These are phyloP conservation scores for Podarcis siculus DNA, from an alignment of 2,797 vertebrate genomes.

Conservation along the genomic window DNA sequence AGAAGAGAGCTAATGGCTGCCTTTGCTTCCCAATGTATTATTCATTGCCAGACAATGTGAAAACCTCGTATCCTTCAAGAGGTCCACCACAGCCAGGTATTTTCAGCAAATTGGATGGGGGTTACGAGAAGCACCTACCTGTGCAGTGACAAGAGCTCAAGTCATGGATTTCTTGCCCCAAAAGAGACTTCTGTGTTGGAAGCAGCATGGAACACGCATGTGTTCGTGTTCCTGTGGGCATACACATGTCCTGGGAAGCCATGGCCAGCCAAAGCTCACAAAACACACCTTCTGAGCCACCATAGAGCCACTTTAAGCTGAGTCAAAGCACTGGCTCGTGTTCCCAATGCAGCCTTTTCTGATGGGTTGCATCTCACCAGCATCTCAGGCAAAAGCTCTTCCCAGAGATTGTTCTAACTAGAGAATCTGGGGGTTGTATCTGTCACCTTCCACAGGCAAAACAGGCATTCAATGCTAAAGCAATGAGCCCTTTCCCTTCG, in stretches of 20 bases:
- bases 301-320: not conserved
- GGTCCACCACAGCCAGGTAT: slow-evolving; percentile 24
- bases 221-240: not conserved
- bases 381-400: not conserved
- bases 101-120: slow-evolving; percentile 18
- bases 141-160: slow-evolving; percentile 21
- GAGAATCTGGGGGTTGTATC: not conserved
- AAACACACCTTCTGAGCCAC: not conserved
- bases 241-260: not conserved
- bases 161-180: not conserved
- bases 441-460: not conserved
- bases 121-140: slow-evolving; percentile 9
- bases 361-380: not conserved
- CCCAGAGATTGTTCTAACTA: not conserved
- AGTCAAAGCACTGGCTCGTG: not conserved
- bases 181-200: not conserved
- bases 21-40: slow-evolving; percentile 70
- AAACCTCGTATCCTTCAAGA: slow-evolving; percentile 9
- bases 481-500: too few relatives aligned
- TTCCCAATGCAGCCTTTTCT: not conserved
- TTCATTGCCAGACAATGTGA: slow-evolving; percentile 53
- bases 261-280: not conserved
- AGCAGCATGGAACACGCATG: too few relatives aligned
- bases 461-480: not conserved
- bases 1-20: slow-evolving; percentile 67